Evolutionary conservation across 2,888 invertebrate genomes (phyloP), one percentile per base, ranked within the genome.

Genomic region (Drosophila leonis): DNA sequence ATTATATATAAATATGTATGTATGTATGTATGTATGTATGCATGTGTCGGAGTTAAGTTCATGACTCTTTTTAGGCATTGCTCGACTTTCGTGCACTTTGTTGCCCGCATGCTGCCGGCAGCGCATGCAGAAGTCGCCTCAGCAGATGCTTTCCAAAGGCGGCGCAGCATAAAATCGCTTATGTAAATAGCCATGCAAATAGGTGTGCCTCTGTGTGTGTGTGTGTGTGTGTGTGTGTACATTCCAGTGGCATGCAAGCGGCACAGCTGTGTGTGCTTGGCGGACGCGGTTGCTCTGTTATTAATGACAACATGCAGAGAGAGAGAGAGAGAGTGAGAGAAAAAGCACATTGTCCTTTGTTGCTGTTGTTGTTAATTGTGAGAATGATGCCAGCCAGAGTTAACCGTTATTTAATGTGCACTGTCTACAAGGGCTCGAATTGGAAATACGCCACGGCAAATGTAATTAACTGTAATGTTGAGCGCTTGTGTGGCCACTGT

Each of bases 391-490:
- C 63, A 64, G 65, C 57, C 80, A 82, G 83, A 82, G 83, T 88
- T 87, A 82, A 84, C 88, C 88, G 78, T 83, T 88, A 80, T 84
- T 84, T 88, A 84, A 84, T 88, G 83, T 68, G 65, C 68, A 61
- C 44, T 41, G 59, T 57, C 49, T 62, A 75, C 71, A 72, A 76
- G 76, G 68, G 76, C 67, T 49, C 48, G 20, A 56, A 60, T 54
- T 75, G 72, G 51, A 63, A 72, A 75, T 73, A 71, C 69, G 72
- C 57, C 70, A 78, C 78, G 76, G 69, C 75, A 86, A 84, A 84
- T 88, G 83, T 88, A 88, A 84, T 84, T 84, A 84, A 88, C 86
- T 85, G 85, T 82, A 85, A 88, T 82, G 75, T 56, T 65, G 52
- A 64, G 76, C 67, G 52, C 51, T 56, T 64, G 72, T 76, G 70